phyloP scores from a whole-genome alignment of 2,113 vertebrate species.

The Hystrix brachyura region DNA sequence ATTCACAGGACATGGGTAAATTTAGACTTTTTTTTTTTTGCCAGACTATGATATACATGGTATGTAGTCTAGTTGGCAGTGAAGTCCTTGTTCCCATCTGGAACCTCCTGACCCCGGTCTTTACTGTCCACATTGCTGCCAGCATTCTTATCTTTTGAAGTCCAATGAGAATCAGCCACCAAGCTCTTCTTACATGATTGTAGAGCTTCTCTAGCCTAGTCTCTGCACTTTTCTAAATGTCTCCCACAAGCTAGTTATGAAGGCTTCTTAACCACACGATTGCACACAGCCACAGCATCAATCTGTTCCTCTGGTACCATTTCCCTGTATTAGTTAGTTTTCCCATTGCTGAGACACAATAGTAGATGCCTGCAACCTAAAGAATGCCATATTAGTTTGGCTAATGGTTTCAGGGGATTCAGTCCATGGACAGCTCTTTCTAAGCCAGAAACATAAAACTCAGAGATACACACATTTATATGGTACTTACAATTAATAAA shows the following conservation, averaged over 20 bases:
- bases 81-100: neutral
- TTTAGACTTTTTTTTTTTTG: neutral
- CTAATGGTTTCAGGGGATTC: neutral
- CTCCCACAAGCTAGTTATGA: neutral
- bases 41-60: neutral
- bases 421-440: neutral
- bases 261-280: neutral
- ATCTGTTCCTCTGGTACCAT: neutral
- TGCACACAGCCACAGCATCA: neutral
- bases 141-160: neutral
- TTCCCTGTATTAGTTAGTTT: neutral
- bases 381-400: neutral
- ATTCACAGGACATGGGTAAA: neutral
- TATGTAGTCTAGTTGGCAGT: neutral
- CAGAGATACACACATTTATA: neutral
- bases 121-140: neutral
- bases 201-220: neutral
- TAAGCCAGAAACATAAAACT: neutral
- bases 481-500: slow-evolving; percentile 12
- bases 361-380: neutral
- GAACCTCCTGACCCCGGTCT: neutral
- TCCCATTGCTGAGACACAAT: neutral
- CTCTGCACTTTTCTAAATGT: neutral
- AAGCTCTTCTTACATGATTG: neutral
- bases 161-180: neutral